Evolutionary conservation across 2,113 vertebrate species (phyloP).

Genomic region (Neoarius graeffei): DNA sequence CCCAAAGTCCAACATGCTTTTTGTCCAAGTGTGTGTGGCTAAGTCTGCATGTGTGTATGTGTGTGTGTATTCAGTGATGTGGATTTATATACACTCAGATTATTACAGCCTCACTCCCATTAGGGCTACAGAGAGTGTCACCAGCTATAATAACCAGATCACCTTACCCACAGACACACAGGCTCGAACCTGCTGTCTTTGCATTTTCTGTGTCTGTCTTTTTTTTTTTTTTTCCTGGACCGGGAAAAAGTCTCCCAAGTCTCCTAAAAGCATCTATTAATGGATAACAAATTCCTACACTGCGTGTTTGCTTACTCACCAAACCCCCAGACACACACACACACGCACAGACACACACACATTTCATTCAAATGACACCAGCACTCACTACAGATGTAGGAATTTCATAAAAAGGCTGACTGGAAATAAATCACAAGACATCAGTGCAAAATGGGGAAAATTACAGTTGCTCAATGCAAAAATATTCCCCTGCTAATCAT

Average conservation of each 20-base stretch:
- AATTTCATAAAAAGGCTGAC: conserved; percentile 52
- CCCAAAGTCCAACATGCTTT: conserved; percentile 59
- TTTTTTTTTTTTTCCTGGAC: neutral
- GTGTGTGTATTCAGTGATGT: conserved; percentile 70
- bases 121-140: conserved; percentile 83
- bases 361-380: conserved; percentile 34
- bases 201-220: neutral
- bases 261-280: neutral
- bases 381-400: conserved; percentile 32
- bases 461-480: conserved; percentile 40
- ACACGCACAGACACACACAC: conserved; percentile 59
- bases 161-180: conserved; percentile 79
- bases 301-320: neutral
- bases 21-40: conserved; percentile 61
- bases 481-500: conserved; percentile 45
- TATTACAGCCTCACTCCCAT: conserved; percentile 69
- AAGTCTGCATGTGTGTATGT: too few relatives aligned
- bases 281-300: conserved; percentile 4
- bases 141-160: conserved; percentile 93
- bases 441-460: conserved; percentile 53
- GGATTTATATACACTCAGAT: conserved; percentile 91
- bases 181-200: neutral
- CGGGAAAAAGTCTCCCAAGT: neutral
- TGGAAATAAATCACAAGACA: conserved; percentile 55
- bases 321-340: conserved; percentile 28